Evolutionary conservation across 1,140 invertebrate species (phyloP).

Genomic region (Nephotettix cincticeps): DNA sequence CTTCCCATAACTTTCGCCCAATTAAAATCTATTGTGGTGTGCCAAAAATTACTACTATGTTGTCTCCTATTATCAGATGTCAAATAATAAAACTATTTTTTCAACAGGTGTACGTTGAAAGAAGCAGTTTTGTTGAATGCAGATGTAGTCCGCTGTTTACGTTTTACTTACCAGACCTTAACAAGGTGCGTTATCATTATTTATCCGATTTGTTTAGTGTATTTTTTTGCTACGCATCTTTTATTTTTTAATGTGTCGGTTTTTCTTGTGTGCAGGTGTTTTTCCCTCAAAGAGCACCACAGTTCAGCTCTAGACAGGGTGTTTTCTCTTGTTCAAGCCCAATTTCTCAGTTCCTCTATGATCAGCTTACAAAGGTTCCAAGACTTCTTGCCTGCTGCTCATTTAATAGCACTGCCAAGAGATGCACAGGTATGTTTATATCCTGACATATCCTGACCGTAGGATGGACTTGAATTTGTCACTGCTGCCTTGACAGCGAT

Average conservation of each 20-base stretch:
- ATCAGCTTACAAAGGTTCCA: conserved; percentile 41
- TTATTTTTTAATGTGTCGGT: conserved; percentile 18
- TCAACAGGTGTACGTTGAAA: conserved; percentile 40
- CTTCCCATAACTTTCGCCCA: too few species aligned
- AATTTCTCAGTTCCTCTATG: conserved; percentile 38
- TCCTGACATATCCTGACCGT: too few species aligned
- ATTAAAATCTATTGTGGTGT: too few species aligned
- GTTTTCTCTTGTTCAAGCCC: conserved; percentile 46
- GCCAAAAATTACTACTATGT: too few species aligned
- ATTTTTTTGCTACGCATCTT: background rate
- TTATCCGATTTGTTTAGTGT: background rate
- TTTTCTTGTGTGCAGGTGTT: conserved; percentile 47
- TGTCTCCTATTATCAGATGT: too few species aligned
- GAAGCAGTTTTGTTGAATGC: conserved; percentile 51
- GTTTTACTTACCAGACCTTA: conserved; percentile 54
- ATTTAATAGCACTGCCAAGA: conserved; percentile 64
- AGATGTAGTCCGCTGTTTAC: conserved; percentile 52
- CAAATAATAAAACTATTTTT: conserved; percentile 2
- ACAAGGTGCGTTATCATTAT: conserved; percentile 34
- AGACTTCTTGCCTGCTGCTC: conserved; percentile 50
- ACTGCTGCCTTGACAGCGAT: too few species aligned
- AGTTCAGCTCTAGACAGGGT: conserved; percentile 55
- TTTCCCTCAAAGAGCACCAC: conserved; percentile 47
- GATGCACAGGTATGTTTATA: conserved; percentile 56
- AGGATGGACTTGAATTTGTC: too few species aligned